Conservation (phyloP, 2,888 invertebrate species). For the Blastobasis lacticolella region DNA sequence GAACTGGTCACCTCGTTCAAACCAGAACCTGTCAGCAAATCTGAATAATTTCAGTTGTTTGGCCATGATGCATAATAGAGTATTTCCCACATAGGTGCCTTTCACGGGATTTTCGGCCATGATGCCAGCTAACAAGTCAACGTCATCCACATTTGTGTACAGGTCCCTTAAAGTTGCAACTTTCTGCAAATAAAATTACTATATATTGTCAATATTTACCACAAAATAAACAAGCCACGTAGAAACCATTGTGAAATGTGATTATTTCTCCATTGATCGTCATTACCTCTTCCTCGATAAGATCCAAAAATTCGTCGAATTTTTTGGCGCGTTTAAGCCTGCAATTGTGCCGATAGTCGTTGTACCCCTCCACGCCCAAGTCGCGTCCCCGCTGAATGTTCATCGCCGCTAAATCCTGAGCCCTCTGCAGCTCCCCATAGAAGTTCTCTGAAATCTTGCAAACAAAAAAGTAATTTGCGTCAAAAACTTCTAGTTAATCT, state of each 20-base stretch:
- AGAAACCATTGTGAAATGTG: no score
- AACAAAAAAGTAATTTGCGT: slow-evolving; percentile 8
- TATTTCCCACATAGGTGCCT: slow-evolving; percentile 40
- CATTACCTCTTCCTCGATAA: slow-evolving; percentile 20
- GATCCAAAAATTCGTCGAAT: slow-evolving; percentile 44
- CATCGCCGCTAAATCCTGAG: slow-evolving; percentile 37
- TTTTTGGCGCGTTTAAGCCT: slow-evolving; percentile 37
- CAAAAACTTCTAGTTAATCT: background rate
- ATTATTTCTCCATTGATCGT: no score
- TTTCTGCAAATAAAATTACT: slow-evolving; percentile 34
- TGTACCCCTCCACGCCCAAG: slow-evolving; percentile 46
- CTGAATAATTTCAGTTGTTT: slow-evolving; percentile 42
- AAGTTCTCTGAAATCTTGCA: slow-evolving; percentile 44
- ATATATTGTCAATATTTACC: no score
- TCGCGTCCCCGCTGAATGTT: slow-evolving; percentile 53
- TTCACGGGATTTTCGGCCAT: slow-evolving; percentile 41
- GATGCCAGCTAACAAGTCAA: slow-evolving; percentile 48
- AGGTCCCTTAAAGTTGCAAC: slow-evolving; percentile 37
- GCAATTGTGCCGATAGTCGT: slow-evolving; percentile 45
- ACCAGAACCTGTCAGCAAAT: slow-evolving; percentile 52
- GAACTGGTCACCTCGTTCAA: slow-evolving; percentile 48
- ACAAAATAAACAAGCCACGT: no score
- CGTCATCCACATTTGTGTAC: slow-evolving; percentile 41
- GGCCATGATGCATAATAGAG: slow-evolving; percentile 47
- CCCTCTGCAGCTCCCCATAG: slow-evolving; percentile 37